phyloP scores from a whole-genome alignment of 2,888 invertebrate species.

The Lissocephala sabroskyi region DNA sequence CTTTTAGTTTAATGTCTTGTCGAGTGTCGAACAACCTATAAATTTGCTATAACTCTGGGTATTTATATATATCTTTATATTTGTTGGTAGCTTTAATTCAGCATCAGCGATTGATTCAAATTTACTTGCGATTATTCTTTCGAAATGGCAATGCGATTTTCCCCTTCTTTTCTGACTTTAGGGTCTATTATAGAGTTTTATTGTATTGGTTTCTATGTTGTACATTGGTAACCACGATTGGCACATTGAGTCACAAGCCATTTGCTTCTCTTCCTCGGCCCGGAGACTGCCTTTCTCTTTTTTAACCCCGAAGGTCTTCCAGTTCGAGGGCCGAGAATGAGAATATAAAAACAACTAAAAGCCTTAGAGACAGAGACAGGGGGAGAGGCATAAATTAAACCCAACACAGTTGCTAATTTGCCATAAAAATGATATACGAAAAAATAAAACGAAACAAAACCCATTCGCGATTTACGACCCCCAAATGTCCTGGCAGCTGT shows the following conservation, averaged over 20 bases:
- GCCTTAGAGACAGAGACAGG: neutral
- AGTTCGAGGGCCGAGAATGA: no score
- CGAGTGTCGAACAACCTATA: conserved; percentile 41
- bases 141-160: no score
- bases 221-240: conserved; percentile 11
- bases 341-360: neutral
- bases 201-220: conserved; percentile 25
- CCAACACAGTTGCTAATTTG: neutral
- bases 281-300: no score
- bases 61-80: conserved; percentile 5
- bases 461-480: no score
- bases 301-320: no score
- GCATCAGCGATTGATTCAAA: conserved; percentile 60
- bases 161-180: no score
- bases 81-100: conserved; percentile 29
- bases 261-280: no score
- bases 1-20: conserved; percentile 45
- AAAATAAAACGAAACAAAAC: no score
- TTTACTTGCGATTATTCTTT: no score
- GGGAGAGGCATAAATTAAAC: neutral
- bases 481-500: no score
- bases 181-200: conserved; percentile 12
- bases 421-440: no score
- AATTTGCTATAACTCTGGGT: conserved; percentile 12
- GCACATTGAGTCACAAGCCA: conserved; percentile 6